These are phyloP conservation scores for Neoaliturus tenellus DNA, from an alignment of 2,888 invertebrate species.

Conservation along the genomic window DNA sequence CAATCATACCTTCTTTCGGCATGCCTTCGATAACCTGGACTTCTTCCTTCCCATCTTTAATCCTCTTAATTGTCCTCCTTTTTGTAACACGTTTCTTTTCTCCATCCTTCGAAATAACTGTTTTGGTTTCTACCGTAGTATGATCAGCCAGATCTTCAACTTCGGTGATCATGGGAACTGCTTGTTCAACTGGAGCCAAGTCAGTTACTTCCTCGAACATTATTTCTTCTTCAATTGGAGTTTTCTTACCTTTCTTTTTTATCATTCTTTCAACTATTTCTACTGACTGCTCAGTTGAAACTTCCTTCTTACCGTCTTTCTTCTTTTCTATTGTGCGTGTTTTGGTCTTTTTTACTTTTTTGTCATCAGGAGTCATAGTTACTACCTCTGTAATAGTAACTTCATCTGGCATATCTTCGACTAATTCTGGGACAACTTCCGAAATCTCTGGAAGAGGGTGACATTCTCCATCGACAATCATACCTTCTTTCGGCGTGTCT, in stretches of 20 bases:
- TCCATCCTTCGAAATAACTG: constrained; percentile 23
- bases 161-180: constrained; percentile 48
- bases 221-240: constrained; percentile 39
- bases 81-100: constrained; percentile 26
- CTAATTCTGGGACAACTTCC: constrained; percentile 22
- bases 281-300: constrained; percentile 49
- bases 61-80: constrained; percentile 54
- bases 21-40: constrained; percentile 58
- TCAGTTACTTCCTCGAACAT: constrained; percentile 47
- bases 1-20: constrained; percentile 36
- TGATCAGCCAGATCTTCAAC: constrained; percentile 51
- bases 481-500: constrained; percentile 50
- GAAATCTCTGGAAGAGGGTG: constrained; percentile 21
- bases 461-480: constrained; percentile 44
- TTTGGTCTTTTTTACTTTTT: constrained; percentile 72
- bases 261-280: constrained; percentile 14
- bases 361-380: constrained; percentile 66
- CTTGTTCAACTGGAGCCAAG: constrained; percentile 48
- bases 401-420: constrained; percentile 43
- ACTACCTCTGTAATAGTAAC: constrained; percentile 56
- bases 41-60: constrained; percentile 61
- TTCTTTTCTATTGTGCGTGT: constrained; percentile 67
- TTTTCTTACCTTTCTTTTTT: constrained; percentile 24
- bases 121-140: constrained; percentile 37
- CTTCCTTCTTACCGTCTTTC: constrained; percentile 65